phyloP scores from a whole-genome alignment of 2,797 vertebrate genomes.

The Micrastur ruficollis region DNA sequence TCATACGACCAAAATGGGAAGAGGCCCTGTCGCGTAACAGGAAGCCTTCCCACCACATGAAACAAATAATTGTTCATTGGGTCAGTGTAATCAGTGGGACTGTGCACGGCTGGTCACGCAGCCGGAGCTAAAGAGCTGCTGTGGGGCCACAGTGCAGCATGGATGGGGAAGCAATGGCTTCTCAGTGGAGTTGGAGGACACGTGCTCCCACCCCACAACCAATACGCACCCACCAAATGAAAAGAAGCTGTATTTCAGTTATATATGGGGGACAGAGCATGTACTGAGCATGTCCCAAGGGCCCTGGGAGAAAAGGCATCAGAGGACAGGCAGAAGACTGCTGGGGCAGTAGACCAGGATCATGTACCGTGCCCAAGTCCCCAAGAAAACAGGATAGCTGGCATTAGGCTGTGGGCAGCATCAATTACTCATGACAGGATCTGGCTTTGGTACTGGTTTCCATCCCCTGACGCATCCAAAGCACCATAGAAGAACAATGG shows the following conservation, averaged over 20 bases:
- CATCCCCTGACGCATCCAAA: background rate
- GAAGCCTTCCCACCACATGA: background rate
- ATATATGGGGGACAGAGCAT: background rate
- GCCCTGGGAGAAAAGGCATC: background rate
- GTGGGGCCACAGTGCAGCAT: rapidly evolving
- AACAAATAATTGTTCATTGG: background rate
- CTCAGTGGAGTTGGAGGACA: background rate
- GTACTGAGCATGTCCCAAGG: background rate
- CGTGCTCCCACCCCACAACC: background rate
- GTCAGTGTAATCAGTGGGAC: background rate
- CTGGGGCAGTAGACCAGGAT: background rate
- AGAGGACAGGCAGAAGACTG: background rate
- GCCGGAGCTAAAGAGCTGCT: background rate
- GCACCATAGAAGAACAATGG: background rate
- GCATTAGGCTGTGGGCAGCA: background rate
- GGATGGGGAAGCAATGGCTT: background rate
- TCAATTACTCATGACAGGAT: background rate
- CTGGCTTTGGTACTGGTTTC: background rate
- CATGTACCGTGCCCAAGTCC: background rate
- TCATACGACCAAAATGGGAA: rapidly evolving
- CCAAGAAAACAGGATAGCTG: background rate
- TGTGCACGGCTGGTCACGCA: rapidly evolving
- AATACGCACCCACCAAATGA: rapidly evolving
- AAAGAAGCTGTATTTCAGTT: background rate
- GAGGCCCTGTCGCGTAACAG: rapidly evolving